phyloP scores from a whole-genome alignment of 2,888 invertebrate species.

The Clunio marinus region DNA sequence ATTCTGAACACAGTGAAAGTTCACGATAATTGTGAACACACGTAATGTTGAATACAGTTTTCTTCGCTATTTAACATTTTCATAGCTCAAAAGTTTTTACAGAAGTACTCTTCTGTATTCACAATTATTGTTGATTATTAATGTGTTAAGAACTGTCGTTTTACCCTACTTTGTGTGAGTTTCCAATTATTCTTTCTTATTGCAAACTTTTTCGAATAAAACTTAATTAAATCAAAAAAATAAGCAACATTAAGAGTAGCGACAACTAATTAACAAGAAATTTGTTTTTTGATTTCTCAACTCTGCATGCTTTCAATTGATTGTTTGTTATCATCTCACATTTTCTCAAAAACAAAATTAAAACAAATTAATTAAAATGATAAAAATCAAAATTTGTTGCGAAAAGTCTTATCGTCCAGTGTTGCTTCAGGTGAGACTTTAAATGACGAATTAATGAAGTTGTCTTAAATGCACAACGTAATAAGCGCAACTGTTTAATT shows the following conservation, averaged over 20 bases:
- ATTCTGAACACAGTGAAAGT: no score
- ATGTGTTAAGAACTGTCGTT: no score
- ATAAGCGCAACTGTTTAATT: no score
- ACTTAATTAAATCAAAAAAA: no score
- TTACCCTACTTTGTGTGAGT: constrained; percentile 37
- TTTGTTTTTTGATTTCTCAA: constrained; percentile 37
- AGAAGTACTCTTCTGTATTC: no score
- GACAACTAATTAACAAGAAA: constrained; percentile 5
- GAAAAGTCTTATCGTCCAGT: constrained; percentile 62
- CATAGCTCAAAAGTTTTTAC: no score
- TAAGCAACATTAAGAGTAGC: constrained; percentile 14
- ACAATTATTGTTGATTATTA: no score
- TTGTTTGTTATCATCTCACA: constrained; percentile 39
- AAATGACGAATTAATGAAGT: neutral
- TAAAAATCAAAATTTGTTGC: constrained; percentile 29
- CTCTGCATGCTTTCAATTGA: constrained; percentile 34
- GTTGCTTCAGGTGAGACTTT: constrained; percentile 74
- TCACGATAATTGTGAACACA: no score
- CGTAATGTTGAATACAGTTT: no score
- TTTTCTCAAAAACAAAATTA: constrained; percentile 37
- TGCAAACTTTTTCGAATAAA: no score
- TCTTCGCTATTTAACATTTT: no score
- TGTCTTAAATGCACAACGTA: no score
- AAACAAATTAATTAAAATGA: neutral
- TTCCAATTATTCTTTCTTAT: constrained; percentile 5